A percentile compares a stretch with the other conserved stretches of the same genome.
Evolutionary conservation across 2,797 vertebrate species (phyloP).

Genomic region (Enteromius anoplus): DNA sequence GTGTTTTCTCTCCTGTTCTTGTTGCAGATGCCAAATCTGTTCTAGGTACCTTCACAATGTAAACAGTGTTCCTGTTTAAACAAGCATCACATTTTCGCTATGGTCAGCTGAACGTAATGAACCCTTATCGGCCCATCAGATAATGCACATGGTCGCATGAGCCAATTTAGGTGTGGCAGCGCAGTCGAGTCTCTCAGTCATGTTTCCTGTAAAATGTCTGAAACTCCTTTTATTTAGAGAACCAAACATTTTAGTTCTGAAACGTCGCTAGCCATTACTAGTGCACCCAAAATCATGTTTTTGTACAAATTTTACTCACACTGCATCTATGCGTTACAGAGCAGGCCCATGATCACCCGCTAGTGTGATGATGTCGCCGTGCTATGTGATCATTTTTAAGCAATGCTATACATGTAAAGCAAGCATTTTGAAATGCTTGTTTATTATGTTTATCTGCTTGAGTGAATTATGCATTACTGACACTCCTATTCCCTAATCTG

Average conservation of each 20-base stretch:
- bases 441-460: no score
- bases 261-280: not conserved
- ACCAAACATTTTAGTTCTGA: not conserved
- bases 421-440: no score
- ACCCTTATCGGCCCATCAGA: not conserved
- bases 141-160: constrained; percentile 2
- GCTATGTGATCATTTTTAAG: no score
- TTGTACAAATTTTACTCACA: not conserved
- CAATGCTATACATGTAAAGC: no score
- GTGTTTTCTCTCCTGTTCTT: constrained; percentile 25
- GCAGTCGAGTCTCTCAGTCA: constrained; percentile 65
- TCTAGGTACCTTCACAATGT: constrained; percentile 1
- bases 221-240: constrained; percentile 29
- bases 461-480: no score
- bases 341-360: not conserved
- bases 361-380: no score
- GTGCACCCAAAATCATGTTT: not conserved
- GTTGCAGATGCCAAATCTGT: constrained; percentile 28
- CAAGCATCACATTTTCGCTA: constrained; percentile 8
- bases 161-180: constrained; percentile 60
- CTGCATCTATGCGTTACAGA: not conserved
- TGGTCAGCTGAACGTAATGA: constrained; percentile 34
- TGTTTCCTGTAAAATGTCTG: constrained; percentile 68
- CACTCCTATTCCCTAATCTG: no score
- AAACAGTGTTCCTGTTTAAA: constrained; percentile 28